Percentiles rank a stretch among this genome's conserved stretches.
These are phyloP conservation scores for Nasua narica DNA, from an alignment of 2,797 vertebrate genomes.

Conservation along the genomic window DNA sequence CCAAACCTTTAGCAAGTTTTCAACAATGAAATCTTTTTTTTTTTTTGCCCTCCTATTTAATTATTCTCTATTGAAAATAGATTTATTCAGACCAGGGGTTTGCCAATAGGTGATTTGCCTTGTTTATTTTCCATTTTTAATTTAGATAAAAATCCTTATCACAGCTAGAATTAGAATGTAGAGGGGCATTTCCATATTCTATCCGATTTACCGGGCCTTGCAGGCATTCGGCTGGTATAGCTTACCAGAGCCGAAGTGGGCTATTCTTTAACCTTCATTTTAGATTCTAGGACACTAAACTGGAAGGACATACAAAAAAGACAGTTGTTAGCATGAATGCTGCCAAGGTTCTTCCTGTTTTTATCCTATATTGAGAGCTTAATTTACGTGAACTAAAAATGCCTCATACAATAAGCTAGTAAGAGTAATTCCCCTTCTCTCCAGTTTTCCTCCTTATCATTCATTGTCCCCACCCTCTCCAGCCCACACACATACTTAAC, in stretches of 20 bases:
- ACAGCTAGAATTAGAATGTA: neutral
- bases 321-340: neutral
- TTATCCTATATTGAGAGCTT: neutral
- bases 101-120: neutral
- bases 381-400: neutral
- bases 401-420: neutral
- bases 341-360: neutral
- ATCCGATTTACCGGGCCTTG: neutral
- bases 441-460: neutral
- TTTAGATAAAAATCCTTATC: neutral
- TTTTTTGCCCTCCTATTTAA: neutral
- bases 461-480: rapidly evolving
- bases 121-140: neutral
- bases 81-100: neutral
- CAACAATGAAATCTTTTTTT: neutral
- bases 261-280: neutral
- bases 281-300: neutral
- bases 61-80: neutral
- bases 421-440: neutral
- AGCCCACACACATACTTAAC: neutral
- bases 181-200: neutral
- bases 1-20: neutral
- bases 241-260: neutral
- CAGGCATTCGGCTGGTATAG: neutral
- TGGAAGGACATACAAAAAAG: neutral